phyloP scores from a whole-genome alignment of 2,797 vertebrate species.

The Halcyon smyrnensis region DNA sequence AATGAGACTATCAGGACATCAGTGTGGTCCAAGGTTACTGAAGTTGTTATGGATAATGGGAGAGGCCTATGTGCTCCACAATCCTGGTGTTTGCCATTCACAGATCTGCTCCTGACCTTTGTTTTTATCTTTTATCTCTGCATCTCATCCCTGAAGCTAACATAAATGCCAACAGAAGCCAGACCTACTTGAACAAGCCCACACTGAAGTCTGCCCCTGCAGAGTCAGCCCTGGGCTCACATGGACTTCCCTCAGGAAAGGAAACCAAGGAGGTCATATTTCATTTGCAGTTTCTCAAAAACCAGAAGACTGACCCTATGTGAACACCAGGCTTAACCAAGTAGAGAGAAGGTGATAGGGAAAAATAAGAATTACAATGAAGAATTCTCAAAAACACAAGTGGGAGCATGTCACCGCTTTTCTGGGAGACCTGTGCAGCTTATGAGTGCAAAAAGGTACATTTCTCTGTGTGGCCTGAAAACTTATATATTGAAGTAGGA shows the following conservation, averaged over 20 bases:
- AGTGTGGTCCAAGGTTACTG: neutral
- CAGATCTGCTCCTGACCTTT: slow-evolving; percentile 29
- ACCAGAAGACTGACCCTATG: neutral
- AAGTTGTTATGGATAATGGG: neutral
- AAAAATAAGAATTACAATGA: neutral
- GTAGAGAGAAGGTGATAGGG: neutral
- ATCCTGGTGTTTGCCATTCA: neutral
- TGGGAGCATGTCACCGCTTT: neutral
- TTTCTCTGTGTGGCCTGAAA: neutral
- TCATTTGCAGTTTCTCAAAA: neutral
- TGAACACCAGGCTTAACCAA: neutral
- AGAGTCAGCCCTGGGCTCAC: fast-evolving
- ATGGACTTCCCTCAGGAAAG: neutral
- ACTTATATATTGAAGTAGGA: neutral
- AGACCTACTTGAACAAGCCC: neutral
- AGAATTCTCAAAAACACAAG: neutral
- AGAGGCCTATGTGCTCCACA: neutral
- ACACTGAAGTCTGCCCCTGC: slow-evolving; percentile 1
- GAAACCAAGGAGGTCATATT: neutral
- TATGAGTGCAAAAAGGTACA: neutral
- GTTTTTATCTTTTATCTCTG: slow-evolving; percentile 52
- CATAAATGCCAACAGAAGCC: neutral
- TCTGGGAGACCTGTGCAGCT: neutral
- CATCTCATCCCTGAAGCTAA: slow-evolving; percentile 32
- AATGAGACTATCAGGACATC: neutral